Percentiles rank a stretch among this genome's conserved stretches.
Conservation (phyloP, 2,113 vertebrate species). For the Lepus timidus region DNA sequence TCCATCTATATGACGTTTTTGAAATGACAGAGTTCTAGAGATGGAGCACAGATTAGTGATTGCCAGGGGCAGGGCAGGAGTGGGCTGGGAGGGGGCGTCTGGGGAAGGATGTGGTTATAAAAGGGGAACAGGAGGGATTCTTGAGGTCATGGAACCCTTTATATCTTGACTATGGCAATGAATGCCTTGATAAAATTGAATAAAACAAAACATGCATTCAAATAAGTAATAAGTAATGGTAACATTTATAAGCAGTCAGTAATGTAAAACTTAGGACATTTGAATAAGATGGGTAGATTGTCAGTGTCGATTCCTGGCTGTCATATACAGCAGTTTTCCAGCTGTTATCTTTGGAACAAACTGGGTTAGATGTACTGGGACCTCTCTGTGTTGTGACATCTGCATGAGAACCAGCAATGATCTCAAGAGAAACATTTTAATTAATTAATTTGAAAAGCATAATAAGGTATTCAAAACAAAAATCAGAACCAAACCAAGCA, state of each 20-base stretch:
- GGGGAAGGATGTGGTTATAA: not conserved
- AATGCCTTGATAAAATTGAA: not conserved
- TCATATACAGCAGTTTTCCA: not conserved
- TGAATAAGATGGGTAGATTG: not conserved
- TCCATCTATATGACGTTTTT: not conserved
- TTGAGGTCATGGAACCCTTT: not conserved
- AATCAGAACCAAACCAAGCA: not conserved
- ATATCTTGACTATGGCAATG: not conserved
- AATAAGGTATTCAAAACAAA: slow-evolving; percentile 15
- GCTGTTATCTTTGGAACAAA: not conserved
- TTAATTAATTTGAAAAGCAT: not conserved
- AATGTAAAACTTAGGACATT: not conserved
- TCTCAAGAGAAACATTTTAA: slow-evolving; percentile 10
- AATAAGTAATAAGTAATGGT: not conserved
- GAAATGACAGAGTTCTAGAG: not conserved
- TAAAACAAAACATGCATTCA: not conserved
- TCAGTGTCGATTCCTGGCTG: not conserved
- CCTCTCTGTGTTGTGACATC: not conserved
- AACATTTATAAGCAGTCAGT: no score
- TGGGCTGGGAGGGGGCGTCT: not conserved
- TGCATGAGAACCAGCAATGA: not conserved
- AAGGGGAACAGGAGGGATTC: not conserved
- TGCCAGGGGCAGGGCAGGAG: not conserved
- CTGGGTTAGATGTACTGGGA: not conserved
- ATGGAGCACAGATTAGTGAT: not conserved